Evolutionary conservation across 2,888 invertebrate species (phyloP), one percentile per base, ranked within the genome.

Genomic region (Dinocampus coccinellae): DNA sequence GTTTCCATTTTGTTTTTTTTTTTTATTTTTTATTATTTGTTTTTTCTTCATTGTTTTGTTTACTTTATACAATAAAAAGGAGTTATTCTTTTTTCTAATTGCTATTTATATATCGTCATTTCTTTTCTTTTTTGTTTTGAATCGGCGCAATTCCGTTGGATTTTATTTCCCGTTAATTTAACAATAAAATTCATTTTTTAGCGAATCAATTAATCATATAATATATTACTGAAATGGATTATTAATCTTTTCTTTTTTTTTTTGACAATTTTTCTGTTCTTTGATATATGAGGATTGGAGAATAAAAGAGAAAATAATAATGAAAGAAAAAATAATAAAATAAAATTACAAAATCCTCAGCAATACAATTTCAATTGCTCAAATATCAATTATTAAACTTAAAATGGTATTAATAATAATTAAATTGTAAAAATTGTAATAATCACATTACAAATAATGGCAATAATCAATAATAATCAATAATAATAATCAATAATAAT

Each of bases 31-130:
- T 33, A 62, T 57, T 22, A 10, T 69, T 57, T 69, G 22, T 60
- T 74, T 61, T 3, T 39, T 60, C 26, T 52, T 65, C 10, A 65
- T 72, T 64, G 36, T 68, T 58, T 47, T 42, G 47, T 58, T 47
- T 9, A 16, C 78, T 85, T 83, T 85, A 84, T 85, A 85, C 85
- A 85, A 84, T 83, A 83, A 84, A 84, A 83, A 79, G 81, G 78
- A 58, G 29, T 83, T 82, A 83, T 84, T 73, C 63, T 70, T 66
- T 67, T 77, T 72, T 36, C 72, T 77, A 76, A 75, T 69, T 67
- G 70, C 75, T 75, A 77, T 47, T 76, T 74, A 76, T 73, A 70
- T 72, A 76, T 77, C 77, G 72, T 75, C 73, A 72, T 66, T 72
- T 70, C 24, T 73, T 63, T 71, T n/a, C n/a, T n/a, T n/a, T n/a